These are phyloP conservation scores for Cactoblastis cactorum DNA, from an alignment of 2,888 invertebrate genomes.

Conservation along the genomic window DNA sequence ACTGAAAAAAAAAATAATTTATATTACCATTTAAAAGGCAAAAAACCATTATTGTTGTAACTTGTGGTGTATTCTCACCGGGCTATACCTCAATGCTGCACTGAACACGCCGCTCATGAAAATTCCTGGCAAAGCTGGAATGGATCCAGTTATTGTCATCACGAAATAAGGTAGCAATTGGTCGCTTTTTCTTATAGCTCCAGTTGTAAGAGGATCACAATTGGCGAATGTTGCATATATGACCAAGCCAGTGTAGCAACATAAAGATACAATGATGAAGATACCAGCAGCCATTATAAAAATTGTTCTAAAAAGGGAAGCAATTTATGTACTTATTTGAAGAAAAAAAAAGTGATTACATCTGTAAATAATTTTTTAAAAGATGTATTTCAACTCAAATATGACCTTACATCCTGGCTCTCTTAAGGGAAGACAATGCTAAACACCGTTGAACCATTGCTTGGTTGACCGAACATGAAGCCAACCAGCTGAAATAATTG, in stretches of 20 bases:
- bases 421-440: slow-evolving; percentile 84
- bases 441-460: slow-evolving; percentile 92
- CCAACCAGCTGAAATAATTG: slow-evolving; percentile 89
- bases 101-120: slow-evolving; percentile 93
- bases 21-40: not conserved
- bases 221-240: slow-evolving; percentile 91
- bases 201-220: slow-evolving; percentile 91
- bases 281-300: slow-evolving; percentile 89
- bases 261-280: slow-evolving; percentile 84
- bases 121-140: slow-evolving; percentile 90
- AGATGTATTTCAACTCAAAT: too few species aligned
- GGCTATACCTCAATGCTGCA: slow-evolving; percentile 87
- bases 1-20: slow-evolving; percentile 54
- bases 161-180: slow-evolving; percentile 90
- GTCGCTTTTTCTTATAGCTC: slow-evolving; percentile 84
- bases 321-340: not conserved
- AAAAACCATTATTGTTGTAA: not conserved
- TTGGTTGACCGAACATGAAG: slow-evolving; percentile 90
- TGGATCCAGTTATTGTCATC: slow-evolving; percentile 85
- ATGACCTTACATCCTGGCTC: slow-evolving; percentile 87
- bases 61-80: slow-evolving; percentile 12
- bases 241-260: slow-evolving; percentile 91
- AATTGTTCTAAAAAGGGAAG: slow-evolving; percentile 80
- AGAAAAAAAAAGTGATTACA: not conserved
- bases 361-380: slow-evolving; percentile 19